These are phyloP conservation scores for Anagyrus pseudococci DNA, from an alignment of 2,888 invertebrate species.

Conservation along the genomic window DNA sequence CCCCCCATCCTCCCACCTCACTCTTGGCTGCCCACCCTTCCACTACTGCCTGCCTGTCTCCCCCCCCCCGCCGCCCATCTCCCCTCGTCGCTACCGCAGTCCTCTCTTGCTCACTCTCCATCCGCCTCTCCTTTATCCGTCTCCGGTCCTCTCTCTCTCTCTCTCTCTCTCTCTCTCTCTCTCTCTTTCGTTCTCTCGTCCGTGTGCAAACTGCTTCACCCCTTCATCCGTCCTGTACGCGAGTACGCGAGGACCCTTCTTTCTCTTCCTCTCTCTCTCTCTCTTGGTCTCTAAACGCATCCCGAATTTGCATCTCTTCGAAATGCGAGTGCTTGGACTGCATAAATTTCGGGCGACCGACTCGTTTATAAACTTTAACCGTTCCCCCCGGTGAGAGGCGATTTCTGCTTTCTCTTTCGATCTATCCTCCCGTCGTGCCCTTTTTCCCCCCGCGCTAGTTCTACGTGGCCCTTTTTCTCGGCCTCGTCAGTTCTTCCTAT, in stretches of 20 bases:
- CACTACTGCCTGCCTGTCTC: slow-evolving; percentile 37
- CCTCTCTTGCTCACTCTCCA: too few species aligned
- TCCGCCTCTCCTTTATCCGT: too few species aligned
- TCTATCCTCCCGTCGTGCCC: neutral
- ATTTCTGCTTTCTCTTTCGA: slow-evolving; percentile 17
- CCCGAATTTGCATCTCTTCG: slow-evolving; percentile 48
- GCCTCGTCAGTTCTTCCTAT: neutral
- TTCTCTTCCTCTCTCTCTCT: slow-evolving; percentile 4
- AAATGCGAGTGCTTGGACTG: slow-evolving; percentile 37
- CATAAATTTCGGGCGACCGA: slow-evolving; percentile 32
- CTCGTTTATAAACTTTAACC: slow-evolving; percentile 32
- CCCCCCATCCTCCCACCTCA: slow-evolving; percentile 36
- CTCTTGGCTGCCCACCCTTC: slow-evolving; percentile 22
- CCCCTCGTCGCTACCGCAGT: slow-evolving; percentile 36
- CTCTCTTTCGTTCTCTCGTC: slow-evolving; percentile 20
- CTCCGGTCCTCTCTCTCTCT: too few species aligned
- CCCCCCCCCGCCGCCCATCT: slow-evolving; percentile 38
- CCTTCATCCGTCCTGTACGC: slow-evolving; percentile 42
- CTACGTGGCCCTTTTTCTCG: neutral
- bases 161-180: slow-evolving; percentile 32
- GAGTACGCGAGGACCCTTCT: slow-evolving; percentile 36
- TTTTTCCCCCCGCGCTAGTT: neutral
- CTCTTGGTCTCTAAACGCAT: slow-evolving; percentile 39
- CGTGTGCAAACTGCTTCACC: slow-evolving; percentile 27
- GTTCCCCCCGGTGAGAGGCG: slow-evolving; percentile 11